A percentile compares a stretch with the other conserved stretches of the same genome.
These are phyloP conservation scores for Nerophis ophidion DNA, from an alignment of 2,113 vertebrate species.

Conservation along the genomic window DNA sequence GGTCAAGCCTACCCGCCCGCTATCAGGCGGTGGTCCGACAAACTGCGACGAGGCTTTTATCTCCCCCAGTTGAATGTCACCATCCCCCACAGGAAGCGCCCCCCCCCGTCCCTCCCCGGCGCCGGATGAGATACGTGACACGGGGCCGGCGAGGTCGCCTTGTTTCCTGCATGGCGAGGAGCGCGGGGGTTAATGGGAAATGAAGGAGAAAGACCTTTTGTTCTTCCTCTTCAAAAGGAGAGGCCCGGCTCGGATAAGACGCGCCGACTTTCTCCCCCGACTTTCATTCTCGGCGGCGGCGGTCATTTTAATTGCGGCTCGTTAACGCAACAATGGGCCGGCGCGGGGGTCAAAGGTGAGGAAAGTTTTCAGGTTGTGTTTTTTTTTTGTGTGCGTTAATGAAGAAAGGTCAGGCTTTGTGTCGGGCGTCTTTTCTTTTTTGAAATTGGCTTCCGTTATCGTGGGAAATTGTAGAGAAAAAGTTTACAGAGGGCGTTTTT, in stretches of 20 bases:
- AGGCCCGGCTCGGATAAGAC: slow-evolving; percentile 1
- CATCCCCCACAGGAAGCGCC: neutral
- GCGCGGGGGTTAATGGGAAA: slow-evolving; percentile 13
- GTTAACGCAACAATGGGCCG: neutral
- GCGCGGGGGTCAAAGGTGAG: neutral
- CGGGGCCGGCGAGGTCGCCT: slow-evolving; percentile 10
- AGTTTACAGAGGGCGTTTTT: too few relatives aligned
- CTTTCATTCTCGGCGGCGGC: neutral
- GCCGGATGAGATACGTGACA: slow-evolving; percentile 16
- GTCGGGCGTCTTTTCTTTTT: neutral
- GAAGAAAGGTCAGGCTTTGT: neutral
- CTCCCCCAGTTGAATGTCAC: neutral
- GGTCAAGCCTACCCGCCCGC: neutral
- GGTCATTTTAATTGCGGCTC: slow-evolving; percentile 3
- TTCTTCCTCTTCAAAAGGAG: slow-evolving; percentile 3
- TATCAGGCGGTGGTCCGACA: neutral
- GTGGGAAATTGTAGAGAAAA: too few relatives aligned
- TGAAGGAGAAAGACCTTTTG: slow-evolving; percentile 16
- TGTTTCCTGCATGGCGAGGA: slow-evolving; percentile 12
- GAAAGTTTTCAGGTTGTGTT: too few relatives aligned
- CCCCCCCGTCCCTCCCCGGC: neutral
- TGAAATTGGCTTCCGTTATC: neutral
- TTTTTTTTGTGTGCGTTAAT: neutral
- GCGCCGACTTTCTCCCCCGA: slow-evolving; percentile 7
- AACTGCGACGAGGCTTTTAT: slow-evolving; percentile 2